Evolutionary conservation across 2,888 invertebrate genomes (phyloP), one percentile per base, ranked within the genome.

Genomic region (Platynereis dumerilii): DNA sequence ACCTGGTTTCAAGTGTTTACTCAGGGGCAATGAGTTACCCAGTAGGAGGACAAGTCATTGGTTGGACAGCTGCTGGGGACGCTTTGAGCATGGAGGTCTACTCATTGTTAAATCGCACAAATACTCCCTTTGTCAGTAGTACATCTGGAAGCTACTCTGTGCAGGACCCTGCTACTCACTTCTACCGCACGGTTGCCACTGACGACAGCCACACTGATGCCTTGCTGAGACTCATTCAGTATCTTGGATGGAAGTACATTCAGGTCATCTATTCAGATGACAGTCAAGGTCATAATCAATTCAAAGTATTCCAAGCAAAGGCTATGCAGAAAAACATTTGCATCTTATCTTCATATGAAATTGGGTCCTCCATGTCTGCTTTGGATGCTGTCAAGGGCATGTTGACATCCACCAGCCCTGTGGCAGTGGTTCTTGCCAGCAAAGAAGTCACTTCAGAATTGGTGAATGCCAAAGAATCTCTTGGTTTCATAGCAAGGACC

Each of bases 41-140:
- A 24, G 27, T 53, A 1, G 10, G 26, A 22, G 54, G 54, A 1
- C 52, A 22, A 17, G 39, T 52, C 2, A 42, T 61, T 20, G 48
- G 48, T 3, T 48, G 48, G 48, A 48, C 48, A 12, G 22, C 48
- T 48, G 48, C 48, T 22, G 48, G 48, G n/a, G 22, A 48, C 24
- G 53, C 22, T 26, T 53, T 54, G 34, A 61, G 39, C 26, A 12
- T 29, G 7, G 29, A 39, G 42, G 34, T 27, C 1, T 48, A 39
- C n/a, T 20, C 22, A 1, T 2, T 61, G 29, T 52, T 61, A 10
- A 70, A 75, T 24, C 60, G 67, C 26, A 68, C 88, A 75, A 78
- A 84, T 48, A 83, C 88, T 42, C 87, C 88, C 0, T 85, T 87
- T 72, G 77, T 84, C 20, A 75, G 76, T 7, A 76, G 78, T 12